Evolutionary conservation across 2,797 vertebrate genomes (phyloP).

Genomic region (Eutrigla gurnardus): DNA sequence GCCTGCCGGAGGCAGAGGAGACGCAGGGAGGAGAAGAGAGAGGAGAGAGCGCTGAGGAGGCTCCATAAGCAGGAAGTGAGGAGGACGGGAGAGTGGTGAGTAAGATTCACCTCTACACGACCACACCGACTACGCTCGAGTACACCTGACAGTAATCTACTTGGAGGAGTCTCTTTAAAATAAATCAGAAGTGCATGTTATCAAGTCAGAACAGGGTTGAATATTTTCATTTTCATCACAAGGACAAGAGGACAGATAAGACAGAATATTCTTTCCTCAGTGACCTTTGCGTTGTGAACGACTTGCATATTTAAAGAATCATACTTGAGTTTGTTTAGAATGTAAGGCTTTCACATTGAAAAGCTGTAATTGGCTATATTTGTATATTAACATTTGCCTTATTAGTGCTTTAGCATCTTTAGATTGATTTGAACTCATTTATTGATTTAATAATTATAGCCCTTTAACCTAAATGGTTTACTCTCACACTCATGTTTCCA

Average conservation of each 20-base stretch:
- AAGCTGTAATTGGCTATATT: too few species aligned
- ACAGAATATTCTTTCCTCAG: not conserved
- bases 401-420: not conserved
- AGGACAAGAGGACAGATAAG: not conserved
- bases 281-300: too few species aligned
- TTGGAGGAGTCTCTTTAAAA: not conserved
- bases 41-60: slow-evolving; percentile 63
- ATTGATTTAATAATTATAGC: too few species aligned
- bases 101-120: not conserved
- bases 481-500: not conserved
- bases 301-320: too few species aligned
- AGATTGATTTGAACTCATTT: too few species aligned
- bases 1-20: slow-evolving; percentile 77
- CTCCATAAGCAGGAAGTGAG: slow-evolving; percentile 62
- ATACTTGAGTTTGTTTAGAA: too few species aligned
- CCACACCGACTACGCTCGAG: too few species aligned
- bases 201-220: not conserved
- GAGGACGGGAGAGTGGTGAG: slow-evolving; percentile 66
- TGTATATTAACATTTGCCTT: not conserved
- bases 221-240: too few species aligned
- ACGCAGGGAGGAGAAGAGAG: slow-evolving; percentile 69
- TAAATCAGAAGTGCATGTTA: too few species aligned
- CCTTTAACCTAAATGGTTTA: not conserved
- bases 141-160: too few species aligned
- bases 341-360: too few species aligned